Evolutionary conservation across 2,888 invertebrate genomes (phyloP).

Genomic region (Sinodicranocentrus sp.): DNA sequence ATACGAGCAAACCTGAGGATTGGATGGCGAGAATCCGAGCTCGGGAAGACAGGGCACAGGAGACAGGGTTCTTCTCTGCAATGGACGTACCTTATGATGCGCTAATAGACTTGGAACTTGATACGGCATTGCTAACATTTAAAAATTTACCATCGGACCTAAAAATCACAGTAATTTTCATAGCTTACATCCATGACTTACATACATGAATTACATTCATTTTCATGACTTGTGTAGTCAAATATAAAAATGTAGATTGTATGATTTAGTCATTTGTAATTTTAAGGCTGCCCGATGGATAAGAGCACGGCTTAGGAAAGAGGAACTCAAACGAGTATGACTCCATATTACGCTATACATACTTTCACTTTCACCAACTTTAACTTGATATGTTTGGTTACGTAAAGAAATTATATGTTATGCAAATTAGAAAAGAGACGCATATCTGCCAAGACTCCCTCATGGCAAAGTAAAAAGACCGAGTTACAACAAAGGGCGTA

Average conservation of each 20-base stretch:
- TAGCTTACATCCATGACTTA: neutral
- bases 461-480: slow-evolving; percentile 56
- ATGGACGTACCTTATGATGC: slow-evolving; percentile 56
- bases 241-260: neutral
- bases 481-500: slow-evolving; percentile 64
- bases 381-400: too few relatives aligned
- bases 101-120: slow-evolving; percentile 64
- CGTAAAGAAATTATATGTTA: neutral
- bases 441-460: slow-evolving; percentile 67
- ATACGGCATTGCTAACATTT: slow-evolving; percentile 68
- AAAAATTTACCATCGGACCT: slow-evolving; percentile 73
- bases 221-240: neutral
- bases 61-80: slow-evolving; percentile 67
- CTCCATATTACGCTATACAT: neutral
- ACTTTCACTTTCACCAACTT: neutral
- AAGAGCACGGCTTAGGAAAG: slow-evolving; percentile 52
- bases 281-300: slow-evolving; percentile 70
- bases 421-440: slow-evolving; percentile 71
- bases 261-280: slow-evolving; percentile 10
- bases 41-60: slow-evolving; percentile 36
- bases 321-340: slow-evolving; percentile 67
- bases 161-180: slow-evolving; percentile 68
- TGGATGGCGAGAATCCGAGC: slow-evolving; percentile 48
- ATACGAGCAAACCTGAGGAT: slow-evolving; percentile 61
- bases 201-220: neutral